Evolutionary conservation across 1,140 invertebrate species (phyloP), one percentile per base, ranked within the genome.

Genomic region (Neodiprion virginianus): DNA sequence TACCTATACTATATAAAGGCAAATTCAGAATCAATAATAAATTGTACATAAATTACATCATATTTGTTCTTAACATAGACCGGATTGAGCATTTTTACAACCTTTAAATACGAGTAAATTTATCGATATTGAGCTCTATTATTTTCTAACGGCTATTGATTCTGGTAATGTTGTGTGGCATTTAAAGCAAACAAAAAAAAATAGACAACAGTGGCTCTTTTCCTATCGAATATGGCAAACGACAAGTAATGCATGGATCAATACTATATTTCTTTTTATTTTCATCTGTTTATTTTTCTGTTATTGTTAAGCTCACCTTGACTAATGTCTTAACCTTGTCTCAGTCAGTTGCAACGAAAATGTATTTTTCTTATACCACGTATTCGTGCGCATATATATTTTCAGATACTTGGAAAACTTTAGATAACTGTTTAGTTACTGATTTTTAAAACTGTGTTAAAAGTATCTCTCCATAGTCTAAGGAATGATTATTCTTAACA

Each of bases 121-220:
- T 40, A 40, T 40, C 28, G 28, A 40, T 40, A 40, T 40, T 40
- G 28, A 1, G 28, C 28, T 40, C 28, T 5, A 40, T 40, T 40
- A 40, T 40, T 40, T 40, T 68, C 67, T 71, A 49, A 73, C 73
- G 69, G 50, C 74, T 74, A 70, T 69, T 73, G 53, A 68, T 69
- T 72, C 79, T 80, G 77, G 72, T 67, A 78, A 76, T 68, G 74
- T 78, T 75, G 76, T 75, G 75, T 78, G 76, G 78, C 73, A 75
- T 73, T 72, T 76, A 78, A 80, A 73, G 67, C 68, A 67, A 67
- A 76, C 49, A 77, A 65, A 48, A 67, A 72, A 72, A 49, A 67
- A 76, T 23, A 48, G 75, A 8, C 75, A 73, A 50, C 71, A 71
- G 65, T 73, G 69, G 65, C 75, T 65, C 73, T 72, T 71, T 14